Percentiles rank a stretch among this genome's conserved stretches.
Conservation (phyloP, 2,797 vertebrate species). For the Pseudomugil tenellus region DNA sequence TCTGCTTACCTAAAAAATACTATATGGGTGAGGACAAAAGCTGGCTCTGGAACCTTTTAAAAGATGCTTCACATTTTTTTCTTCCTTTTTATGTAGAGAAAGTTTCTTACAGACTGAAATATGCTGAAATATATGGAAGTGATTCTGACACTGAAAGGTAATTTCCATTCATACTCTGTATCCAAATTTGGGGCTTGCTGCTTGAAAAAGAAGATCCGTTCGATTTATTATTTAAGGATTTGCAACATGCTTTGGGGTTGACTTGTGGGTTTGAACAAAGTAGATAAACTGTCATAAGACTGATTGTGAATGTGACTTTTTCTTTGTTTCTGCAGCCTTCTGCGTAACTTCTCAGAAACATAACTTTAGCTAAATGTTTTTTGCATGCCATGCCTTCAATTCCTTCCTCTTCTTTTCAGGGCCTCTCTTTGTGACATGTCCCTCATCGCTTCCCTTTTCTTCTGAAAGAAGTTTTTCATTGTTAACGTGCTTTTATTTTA, state of each 20-base stretch:
- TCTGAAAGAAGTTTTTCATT: constrained; percentile 47
- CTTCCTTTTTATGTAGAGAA: too few relatives aligned
- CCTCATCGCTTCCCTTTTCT: constrained; percentile 63
- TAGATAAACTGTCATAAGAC: constrained; percentile 11
- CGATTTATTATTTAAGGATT: background rate
- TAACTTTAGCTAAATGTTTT: constrained; percentile 46
- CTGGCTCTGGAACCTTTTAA: too few relatives aligned
- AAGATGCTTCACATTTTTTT: background rate
- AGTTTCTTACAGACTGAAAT: background rate
- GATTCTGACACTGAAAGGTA: constrained; percentile 1
- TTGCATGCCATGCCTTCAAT: constrained; percentile 43
- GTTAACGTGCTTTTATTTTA: constrained; percentile 54
- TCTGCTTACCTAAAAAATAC: background rate
- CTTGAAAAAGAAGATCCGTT: constrained; percentile 1
- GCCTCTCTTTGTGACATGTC: constrained; percentile 42
- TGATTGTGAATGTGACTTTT: constrained; percentile 24
- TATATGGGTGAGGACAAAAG: background rate
- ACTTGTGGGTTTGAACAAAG: constrained; percentile 9
- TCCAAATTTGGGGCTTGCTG: background rate
- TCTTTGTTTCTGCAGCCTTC: constrained; percentile 22
- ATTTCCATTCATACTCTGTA: background rate
- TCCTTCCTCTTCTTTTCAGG: constrained; percentile 60
- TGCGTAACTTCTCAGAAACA: constrained; percentile 55
- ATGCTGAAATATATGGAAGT: background rate
- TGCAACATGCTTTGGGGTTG: constrained; percentile 6